Conservation (phyloP, 2,797 vertebrate genomes). For the Chiroxiphia lanceolata region DNA sequence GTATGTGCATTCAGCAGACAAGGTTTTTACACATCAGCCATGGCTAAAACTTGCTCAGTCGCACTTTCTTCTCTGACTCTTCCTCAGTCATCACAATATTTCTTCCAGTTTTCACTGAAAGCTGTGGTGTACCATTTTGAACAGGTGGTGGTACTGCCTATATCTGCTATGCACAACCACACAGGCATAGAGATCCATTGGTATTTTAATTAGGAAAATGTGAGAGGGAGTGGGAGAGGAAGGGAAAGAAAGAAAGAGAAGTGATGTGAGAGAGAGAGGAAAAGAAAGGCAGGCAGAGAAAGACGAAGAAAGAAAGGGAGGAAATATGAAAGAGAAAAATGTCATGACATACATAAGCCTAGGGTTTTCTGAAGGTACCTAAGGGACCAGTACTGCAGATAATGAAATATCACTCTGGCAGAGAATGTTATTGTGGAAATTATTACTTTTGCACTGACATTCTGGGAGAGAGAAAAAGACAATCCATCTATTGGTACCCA, state of each 20-base stretch:
- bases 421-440: background rate
- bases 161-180: background rate
- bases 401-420: background rate
- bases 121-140: background rate
- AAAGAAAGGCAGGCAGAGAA: background rate
- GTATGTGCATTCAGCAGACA: fast-evolving
- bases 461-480: background rate
- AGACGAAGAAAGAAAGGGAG: background rate
- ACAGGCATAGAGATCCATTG: background rate
- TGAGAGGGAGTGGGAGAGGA: fast-evolving
- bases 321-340: background rate
- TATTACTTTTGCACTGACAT: background rate
- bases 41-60: background rate
- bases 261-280: background rate
- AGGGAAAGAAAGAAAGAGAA: background rate
- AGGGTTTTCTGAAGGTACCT: background rate
- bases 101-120: background rate
- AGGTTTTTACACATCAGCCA: background rate
- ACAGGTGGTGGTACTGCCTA: background rate
- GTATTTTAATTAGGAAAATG: background rate
- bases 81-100: background rate
- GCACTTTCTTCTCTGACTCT: background rate
- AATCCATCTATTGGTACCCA: background rate
- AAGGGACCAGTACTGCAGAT: background rate
- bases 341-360: background rate